A percentile compares a stretch with the other conserved stretches of the same genome.
phyloP scores from a whole-genome alignment of 1,140 invertebrate species.

The Drosophila kanapiae region DNA sequence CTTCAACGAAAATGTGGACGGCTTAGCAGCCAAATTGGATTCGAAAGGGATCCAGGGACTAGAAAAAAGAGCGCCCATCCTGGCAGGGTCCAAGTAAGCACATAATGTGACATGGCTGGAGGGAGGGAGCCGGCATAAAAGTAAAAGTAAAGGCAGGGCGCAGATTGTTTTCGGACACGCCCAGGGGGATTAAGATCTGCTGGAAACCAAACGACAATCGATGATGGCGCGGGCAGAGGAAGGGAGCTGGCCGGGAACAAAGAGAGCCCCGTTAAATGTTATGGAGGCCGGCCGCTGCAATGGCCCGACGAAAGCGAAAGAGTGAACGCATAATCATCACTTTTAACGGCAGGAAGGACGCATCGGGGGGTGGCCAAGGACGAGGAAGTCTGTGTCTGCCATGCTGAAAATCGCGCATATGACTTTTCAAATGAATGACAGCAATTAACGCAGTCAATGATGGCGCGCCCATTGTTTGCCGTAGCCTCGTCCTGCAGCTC shows the following conservation, averaged over 20 bases:
- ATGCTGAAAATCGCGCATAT: conserved; percentile 63
- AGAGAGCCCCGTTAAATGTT: conserved; percentile 50
- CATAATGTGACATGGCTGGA: conserved; percentile 63
- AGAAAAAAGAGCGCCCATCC: conserved; percentile 19
- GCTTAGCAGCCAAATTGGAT: conserved; percentile 80
- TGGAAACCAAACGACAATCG: conserved; percentile 29
- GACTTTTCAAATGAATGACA: conserved; percentile 83
- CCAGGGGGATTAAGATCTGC: conserved; percentile 62
- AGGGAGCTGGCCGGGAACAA: conserved; percentile 27
- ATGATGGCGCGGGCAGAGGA: conserved; percentile 36
- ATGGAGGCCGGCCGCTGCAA: conserved; percentile 35
- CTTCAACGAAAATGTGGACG: conserved; percentile 48
- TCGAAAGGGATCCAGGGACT: conserved; percentile 33
- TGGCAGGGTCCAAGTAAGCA: conserved; percentile 51
- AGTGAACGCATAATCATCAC: conserved; percentile 77
- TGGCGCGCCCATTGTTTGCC: conserved; percentile 73
- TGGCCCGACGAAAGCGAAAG: conserved; percentile 59
- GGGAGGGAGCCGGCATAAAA: conserved; percentile 20
- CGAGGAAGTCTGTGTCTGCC: neutral
- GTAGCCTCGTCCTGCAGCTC: conserved; percentile 11
- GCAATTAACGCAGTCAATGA: conserved; percentile 83
- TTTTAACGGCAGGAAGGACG: conserved; percentile 64
- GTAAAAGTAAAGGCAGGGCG: conserved; percentile 54
- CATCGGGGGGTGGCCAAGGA: neutral
- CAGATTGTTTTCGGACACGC: conserved; percentile 55